Evolutionary conservation across 1,140 invertebrate species (phyloP), one percentile per base, ranked within the genome.

Genomic region (Neotoxoptera formosana): DNA sequence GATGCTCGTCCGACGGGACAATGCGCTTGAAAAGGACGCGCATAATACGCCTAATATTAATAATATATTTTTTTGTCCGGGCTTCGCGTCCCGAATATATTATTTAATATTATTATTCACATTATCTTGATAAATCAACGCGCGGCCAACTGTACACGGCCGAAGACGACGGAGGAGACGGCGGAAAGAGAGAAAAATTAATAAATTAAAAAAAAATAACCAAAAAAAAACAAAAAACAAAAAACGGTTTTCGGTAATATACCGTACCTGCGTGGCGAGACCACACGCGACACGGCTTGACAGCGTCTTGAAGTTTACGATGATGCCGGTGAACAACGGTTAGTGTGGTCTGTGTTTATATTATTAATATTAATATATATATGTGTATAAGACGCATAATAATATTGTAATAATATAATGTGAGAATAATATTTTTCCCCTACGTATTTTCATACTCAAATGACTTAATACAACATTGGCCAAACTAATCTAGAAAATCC

Each of bases 211-310:
- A 90, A 90, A 56, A 41, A 41, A 41, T 41, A 41, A 41, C 41
- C n/a, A n/a, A n/a, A n/a, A n/a, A n/a, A n/a, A 23, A 41, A 92
- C 91, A 92, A 34, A 36, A 93, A 93, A 92, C 76, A 93, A 53
- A 93, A 90, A 93, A 90, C 53, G 88, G 14, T 90, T 90, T 90
- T 90, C 23, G 53, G 36, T 90, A 90, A 90, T 90, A 45, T 81
- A 36, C 76, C 30, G n/a, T 89, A 92, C 47, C 45, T 41, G 47
- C 81, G 76, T 84, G 41, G 81, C 47, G 47, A 93, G 91, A 93
- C 91, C 91, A 93, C 91, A 93, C 91, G 91, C 91, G 91, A 93
- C 91, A 93, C 81, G 67, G 41, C 91, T 93, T 84, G 91, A 93
- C 91, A 93, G 91, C 81, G n/a, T 51, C 76, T 56, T 34, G 81